These are phyloP conservation scores for Etheostoma cragini DNA, from an alignment of 2,113 vertebrate genomes.

Conservation along the genomic window DNA sequence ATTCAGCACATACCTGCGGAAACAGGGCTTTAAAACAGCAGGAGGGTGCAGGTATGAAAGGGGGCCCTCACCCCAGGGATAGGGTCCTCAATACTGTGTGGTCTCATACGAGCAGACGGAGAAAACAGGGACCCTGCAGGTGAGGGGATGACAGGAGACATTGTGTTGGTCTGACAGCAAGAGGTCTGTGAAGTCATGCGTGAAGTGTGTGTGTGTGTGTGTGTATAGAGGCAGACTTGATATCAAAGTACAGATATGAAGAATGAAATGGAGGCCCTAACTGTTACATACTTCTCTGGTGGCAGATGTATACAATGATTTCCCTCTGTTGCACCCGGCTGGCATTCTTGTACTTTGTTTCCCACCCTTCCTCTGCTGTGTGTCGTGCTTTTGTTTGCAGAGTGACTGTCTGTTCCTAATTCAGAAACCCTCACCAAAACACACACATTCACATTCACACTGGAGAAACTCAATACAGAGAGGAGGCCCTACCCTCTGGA, in stretches of 20 bases:
- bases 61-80: slow-evolving; percentile 35
- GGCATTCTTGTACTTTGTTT: slow-evolving; percentile 34
- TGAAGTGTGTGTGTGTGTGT: not conserved
- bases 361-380: slow-evolving; percentile 34
- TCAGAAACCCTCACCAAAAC: slow-evolving; percentile 38
- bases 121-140: slow-evolving; percentile 56
- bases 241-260: slow-evolving; percentile 11
- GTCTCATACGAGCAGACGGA: slow-evolving; percentile 23
- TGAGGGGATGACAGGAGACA: slow-evolving; percentile 66
- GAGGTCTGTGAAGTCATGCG: not conserved
- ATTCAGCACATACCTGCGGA: slow-evolving; percentile 71
- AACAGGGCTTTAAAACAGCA: slow-evolving; percentile 65
- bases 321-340: not conserved
- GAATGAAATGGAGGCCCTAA: slow-evolving; percentile 3
- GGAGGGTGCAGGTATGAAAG: slow-evolving; percentile 41
- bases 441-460: slow-evolving; percentile 14
- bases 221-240: not conserved
- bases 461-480: slow-evolving; percentile 25
- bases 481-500: slow-evolving; percentile 6
- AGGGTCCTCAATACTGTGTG: slow-evolving; percentile 28
- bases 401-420: slow-evolving; percentile 47
- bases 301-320: not conserved
- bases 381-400: slow-evolving; percentile 50
- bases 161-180: slow-evolving; percentile 72
- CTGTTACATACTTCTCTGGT: not conserved